Conservation (phyloP, 2,888 invertebrate species). For the Acanthosoma haemorrhoidale region DNA sequence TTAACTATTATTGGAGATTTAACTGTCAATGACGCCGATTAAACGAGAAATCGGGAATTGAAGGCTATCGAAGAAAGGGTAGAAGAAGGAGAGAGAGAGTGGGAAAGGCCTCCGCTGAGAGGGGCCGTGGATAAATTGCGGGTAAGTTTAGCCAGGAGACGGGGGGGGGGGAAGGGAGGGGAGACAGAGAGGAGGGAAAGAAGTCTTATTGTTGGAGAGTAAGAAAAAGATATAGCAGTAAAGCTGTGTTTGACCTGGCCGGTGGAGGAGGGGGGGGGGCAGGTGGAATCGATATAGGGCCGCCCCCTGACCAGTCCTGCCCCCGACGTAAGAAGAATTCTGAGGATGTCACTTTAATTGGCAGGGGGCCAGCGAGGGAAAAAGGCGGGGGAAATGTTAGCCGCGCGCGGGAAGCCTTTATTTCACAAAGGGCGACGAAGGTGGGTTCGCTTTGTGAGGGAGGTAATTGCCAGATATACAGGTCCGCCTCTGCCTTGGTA, state of each 20-base stretch:
- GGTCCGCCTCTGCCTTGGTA: background rate
- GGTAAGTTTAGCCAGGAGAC: slow-evolving; percentile 23
- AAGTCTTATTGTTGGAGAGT: slow-evolving; percentile 28
- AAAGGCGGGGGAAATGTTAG: background rate
- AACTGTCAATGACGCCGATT: background rate
- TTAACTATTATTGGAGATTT: no score
- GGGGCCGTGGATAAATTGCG: slow-evolving; percentile 26
- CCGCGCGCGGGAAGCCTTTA: background rate
- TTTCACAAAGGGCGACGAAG: background rate
- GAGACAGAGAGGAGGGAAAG: background rate
- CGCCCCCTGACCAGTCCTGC: background rate
- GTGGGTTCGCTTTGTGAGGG: background rate
- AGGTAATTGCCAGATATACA: slow-evolving; percentile 24
- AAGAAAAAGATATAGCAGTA: slow-evolving; percentile 27
- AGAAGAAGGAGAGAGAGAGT: slow-evolving; percentile 2
- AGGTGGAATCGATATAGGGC: slow-evolving; percentile 23
- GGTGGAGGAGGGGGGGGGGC: background rate
- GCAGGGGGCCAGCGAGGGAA: background rate
- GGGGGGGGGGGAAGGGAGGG: background rate
- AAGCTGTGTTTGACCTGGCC: slow-evolving; percentile 27
- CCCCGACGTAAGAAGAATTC: background rate
- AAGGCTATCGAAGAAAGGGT: background rate
- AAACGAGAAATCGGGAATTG: background rate
- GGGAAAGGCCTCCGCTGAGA: background rate
- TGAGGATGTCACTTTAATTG: slow-evolving; percentile 28